Conservation (phyloP, 2,888 invertebrate species). For the Amblyteles armatorius region DNA sequence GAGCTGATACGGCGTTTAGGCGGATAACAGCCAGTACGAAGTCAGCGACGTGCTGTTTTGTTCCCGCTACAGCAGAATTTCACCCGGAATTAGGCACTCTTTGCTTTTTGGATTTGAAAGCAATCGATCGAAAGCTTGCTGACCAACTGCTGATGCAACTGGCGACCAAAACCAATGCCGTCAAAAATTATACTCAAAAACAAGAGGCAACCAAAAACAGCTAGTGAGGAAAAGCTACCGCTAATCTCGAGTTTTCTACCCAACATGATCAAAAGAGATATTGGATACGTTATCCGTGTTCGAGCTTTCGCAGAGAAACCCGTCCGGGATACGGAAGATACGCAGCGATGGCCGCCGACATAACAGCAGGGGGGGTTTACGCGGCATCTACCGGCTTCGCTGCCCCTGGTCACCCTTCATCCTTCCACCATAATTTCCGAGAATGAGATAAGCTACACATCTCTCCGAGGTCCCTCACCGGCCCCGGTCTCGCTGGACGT, state of each 20-base stretch:
- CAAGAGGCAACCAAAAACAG: neutral
- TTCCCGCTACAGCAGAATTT: too few relatives aligned
- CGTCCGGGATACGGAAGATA: conserved; percentile 55
- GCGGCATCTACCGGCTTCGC: neutral
- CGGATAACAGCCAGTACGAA: too few relatives aligned
- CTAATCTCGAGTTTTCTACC: neutral
- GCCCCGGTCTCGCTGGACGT: conserved; percentile 71
- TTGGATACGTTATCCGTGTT: neutral
- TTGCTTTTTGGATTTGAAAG: too few relatives aligned
- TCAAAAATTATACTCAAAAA: neutral
- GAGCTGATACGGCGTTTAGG: too few relatives aligned
- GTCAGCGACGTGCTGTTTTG: too few relatives aligned
- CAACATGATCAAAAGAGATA: conserved; percentile 17
- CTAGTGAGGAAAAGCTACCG: neutral
- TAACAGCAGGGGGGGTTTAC: conserved; percentile 15
- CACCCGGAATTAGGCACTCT: too few relatives aligned
- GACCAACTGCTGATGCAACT: too few relatives aligned
- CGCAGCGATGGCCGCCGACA: conserved; percentile 76
- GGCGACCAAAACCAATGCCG: too few relatives aligned
- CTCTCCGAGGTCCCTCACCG: conserved; percentile 67
- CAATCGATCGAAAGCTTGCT: too few relatives aligned
- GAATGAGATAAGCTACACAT: conserved; percentile 82
- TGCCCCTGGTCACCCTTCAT: conserved; percentile 75
- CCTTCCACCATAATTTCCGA: conserved; percentile 81
- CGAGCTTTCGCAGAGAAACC: conserved; percentile 30